Evolutionary conservation across 1,140 invertebrate species (phyloP).

Genomic region (Drosophila fuyamai): DNA sequence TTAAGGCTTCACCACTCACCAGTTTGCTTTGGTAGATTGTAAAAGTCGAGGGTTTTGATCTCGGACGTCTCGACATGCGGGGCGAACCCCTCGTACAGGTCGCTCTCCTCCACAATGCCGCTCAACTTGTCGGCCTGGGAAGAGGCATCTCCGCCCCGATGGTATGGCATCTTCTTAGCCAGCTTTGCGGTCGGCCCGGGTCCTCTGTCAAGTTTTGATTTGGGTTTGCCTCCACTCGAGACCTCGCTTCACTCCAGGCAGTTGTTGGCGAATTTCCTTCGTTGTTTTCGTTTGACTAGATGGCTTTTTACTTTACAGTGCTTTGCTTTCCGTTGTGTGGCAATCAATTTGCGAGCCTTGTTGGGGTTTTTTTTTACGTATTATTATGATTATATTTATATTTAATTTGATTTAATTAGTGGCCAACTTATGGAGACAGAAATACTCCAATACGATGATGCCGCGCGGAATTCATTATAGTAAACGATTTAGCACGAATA

Average conservation of each 20-base stretch:
- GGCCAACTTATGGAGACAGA: slow-evolving; percentile 83
- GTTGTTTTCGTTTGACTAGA: slow-evolving; percentile 47
- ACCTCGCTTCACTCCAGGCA: slow-evolving; percentile 18
- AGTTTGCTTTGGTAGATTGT: slow-evolving; percentile 74
- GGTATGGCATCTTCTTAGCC: slow-evolving; percentile 82
- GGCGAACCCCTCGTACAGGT: slow-evolving; percentile 90
- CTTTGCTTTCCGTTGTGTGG: slow-evolving; percentile 16
- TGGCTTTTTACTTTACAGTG: slow-evolving; percentile 20
- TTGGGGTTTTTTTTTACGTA: slow-evolving; percentile 21
- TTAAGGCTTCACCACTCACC: slow-evolving; percentile 55
- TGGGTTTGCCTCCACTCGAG: slow-evolving; percentile 20
- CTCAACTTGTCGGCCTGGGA: slow-evolving; percentile 84
- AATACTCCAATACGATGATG: slow-evolving; percentile 85
- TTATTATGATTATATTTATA: slow-evolving; percentile 19
- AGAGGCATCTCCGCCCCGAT: slow-evolving; percentile 70
- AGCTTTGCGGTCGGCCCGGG: slow-evolving; percentile 44
- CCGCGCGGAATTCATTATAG: slow-evolving; percentile 84
- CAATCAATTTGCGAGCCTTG: slow-evolving; percentile 32
- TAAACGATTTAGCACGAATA: slow-evolving; percentile 69
- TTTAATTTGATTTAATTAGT: slow-evolving; percentile 14
- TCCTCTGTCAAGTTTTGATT: slow-evolving; percentile 43
- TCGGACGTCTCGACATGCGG: slow-evolving; percentile 90
- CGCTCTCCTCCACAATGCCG: slow-evolving; percentile 89
- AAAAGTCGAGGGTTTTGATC: slow-evolving; percentile 87
- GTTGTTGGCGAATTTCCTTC: slow-evolving; percentile 27